phyloP scores from a whole-genome alignment of 2,113 vertebrate genomes.

The Anser brachyrhynchus region DNA sequence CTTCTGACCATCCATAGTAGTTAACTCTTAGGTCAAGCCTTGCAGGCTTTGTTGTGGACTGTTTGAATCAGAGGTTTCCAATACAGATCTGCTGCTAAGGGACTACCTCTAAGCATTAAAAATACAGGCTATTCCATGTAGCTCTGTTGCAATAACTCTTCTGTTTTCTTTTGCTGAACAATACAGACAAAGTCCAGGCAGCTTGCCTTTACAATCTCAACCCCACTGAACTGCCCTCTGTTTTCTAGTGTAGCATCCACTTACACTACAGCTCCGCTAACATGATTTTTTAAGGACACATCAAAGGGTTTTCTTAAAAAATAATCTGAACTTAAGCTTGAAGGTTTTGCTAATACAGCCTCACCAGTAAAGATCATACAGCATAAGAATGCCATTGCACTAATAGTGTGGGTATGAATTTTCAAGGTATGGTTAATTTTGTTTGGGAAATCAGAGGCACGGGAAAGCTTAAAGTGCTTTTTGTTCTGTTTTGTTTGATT shows the following conservation, averaged over 20 bases:
- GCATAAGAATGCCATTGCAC: neutral
- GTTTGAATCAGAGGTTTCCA: neutral
- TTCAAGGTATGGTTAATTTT: neutral
- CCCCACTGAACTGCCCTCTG: neutral
- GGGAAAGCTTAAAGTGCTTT: accelerated
- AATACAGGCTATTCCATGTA: neutral
- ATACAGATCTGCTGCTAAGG: neutral
- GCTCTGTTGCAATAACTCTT: neutral
- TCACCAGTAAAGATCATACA: neutral
- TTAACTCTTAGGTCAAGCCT: neutral
- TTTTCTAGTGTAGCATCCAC: neutral
- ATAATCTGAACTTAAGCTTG: neutral
- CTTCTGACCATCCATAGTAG: neutral
- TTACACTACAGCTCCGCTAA: neutral
- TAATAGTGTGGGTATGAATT: neutral
- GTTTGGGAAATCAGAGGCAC: neutral
- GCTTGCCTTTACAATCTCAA: neutral
- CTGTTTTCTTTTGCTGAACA: neutral
- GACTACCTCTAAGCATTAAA: neutral
- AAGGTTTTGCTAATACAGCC: neutral
- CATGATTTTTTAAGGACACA: neutral
- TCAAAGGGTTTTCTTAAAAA: neutral
- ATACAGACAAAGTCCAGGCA: neutral
- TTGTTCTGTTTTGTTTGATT: neutral
- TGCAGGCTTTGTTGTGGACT: neutral